Evolutionary conservation across 2,797 vertebrate genomes (phyloP), one percentile per base, ranked within the genome.

Genomic region (Anniella stebbinsi): DNA sequence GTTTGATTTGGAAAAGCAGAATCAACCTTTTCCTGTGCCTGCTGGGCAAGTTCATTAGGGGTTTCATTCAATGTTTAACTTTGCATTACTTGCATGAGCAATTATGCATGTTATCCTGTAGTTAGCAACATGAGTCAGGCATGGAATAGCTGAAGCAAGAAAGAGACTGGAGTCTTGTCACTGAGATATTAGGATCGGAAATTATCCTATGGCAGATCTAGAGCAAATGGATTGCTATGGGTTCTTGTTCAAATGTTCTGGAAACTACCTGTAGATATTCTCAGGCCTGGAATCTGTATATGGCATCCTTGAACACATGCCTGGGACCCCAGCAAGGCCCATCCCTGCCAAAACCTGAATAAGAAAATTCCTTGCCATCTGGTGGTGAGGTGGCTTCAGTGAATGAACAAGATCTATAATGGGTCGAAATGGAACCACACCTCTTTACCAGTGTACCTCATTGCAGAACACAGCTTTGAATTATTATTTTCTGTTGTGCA

Each of bases 41-140:
- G 91, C 92, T 90, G 94, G 94, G 94, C 38, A 60, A 91, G 92
- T 91, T 95, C 93, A 92, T 97, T 94, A 95, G 94, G 80, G 88
- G 86, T 91, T 90, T 95, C 92, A 92, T 95, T 93, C 92, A 91
- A 63, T 91, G 23, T 45, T 73, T 4, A 13, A 80, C 72, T 87
- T 77, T 63, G 85, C 80, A 86, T 77, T 25, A 33, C 81, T 75
- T 67, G 89, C 84, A 80, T 78, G 81, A 87, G 54, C 76, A 81
- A 28, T 30, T 85, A 83, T 80, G 21, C 18, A 69, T 51, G 13
- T 25, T 66, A 54, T n/a, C 69, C 28, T 38, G 4, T 51, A 92
- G 87, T 90, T 38, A 92, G 87, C 90, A 36, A 84, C 87, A 72
- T 87, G 30, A 91, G 78, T 33, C 87, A 66, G 57, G 72, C 81